phyloP scores from a whole-genome alignment of 2,888 invertebrate species.

The Rhingia campestris region DNA sequence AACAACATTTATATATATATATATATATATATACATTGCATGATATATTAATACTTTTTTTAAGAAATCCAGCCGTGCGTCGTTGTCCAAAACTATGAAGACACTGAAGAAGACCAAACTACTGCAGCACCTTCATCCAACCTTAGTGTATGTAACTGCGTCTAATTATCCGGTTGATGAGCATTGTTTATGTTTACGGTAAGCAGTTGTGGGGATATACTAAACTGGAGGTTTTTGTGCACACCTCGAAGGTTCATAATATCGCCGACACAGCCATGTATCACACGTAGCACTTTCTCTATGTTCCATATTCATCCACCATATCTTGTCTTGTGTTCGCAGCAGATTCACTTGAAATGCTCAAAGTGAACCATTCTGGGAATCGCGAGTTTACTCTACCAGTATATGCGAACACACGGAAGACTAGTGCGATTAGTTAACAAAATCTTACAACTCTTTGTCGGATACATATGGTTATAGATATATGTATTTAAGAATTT shows the following conservation, averaged over 20 bases:
- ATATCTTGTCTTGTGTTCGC: slow-evolving; percentile 27
- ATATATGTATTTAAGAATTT: background rate
- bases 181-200: slow-evolving; percentile 65
- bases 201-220: slow-evolving; percentile 38
- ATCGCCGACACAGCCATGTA: slow-evolving; percentile 21
- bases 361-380: slow-evolving; percentile 20
- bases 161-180: slow-evolving; percentile 68
- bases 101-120: slow-evolving; percentile 42
- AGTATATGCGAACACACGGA: background rate
- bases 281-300: slow-evolving; percentile 46
- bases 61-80: slow-evolving; percentile 20
- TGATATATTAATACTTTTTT: background rate
- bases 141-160: slow-evolving; percentile 44
- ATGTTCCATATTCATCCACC: slow-evolving; percentile 35
- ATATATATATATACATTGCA: background rate
- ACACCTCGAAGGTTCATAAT: slow-evolving; percentile 26
- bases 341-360: slow-evolving; percentile 12
- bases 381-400: background rate
- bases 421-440: background rate
- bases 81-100: slow-evolving; percentile 37
- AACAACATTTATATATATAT: background rate
- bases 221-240: slow-evolving; percentile 33
- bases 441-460: slow-evolving; percentile 2
- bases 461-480: background rate
- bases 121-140: slow-evolving; percentile 53